phyloP scores from a whole-genome alignment of 2,888 invertebrate genomes.

The Mythimna loreyi region DNA sequence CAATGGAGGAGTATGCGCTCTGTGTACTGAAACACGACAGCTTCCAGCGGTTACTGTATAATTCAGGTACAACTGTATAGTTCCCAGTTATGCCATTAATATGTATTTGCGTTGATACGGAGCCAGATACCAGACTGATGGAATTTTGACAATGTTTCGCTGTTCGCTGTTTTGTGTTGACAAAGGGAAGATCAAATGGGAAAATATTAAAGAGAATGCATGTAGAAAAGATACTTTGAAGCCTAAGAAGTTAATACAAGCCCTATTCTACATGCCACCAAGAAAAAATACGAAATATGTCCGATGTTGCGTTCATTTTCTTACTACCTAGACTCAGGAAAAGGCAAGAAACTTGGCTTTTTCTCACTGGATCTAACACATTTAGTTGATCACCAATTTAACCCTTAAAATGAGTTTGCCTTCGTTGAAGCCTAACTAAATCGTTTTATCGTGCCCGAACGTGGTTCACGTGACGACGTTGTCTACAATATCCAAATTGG shows the following conservation, averaged over 20 bases:
- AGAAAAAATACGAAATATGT: constrained; percentile 10
- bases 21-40: constrained; percentile 66
- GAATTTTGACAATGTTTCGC: constrained; percentile 47
- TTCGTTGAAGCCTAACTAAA: constrained; percentile 47
- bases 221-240: background rate
- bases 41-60: constrained; percentile 54
- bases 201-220: constrained; percentile 1
- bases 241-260: constrained; percentile 1
- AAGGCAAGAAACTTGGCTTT: constrained; percentile 36
- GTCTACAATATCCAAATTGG: constrained; percentile 28
- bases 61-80: constrained; percentile 50
- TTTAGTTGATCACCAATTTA: constrained; percentile 57
- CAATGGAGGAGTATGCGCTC: constrained; percentile 54
- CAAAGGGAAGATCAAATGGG: constrained; percentile 16
- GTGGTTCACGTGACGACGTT: constrained; percentile 20
- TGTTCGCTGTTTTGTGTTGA: constrained; percentile 17
- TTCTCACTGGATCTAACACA: constrained; percentile 44
- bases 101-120: constrained; percentile 44
- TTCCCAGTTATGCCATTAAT: constrained; percentile 56
- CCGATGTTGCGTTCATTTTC: constrained; percentile 31
- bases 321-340: constrained; percentile 9
- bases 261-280: background rate
- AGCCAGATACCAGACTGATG: constrained; percentile 37
- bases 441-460: constrained; percentile 51
- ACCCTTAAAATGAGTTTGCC: constrained; percentile 58